Evolutionary conservation across 2,113 vertebrate species (phyloP).

Genomic region (Hassar affinis): DNA sequence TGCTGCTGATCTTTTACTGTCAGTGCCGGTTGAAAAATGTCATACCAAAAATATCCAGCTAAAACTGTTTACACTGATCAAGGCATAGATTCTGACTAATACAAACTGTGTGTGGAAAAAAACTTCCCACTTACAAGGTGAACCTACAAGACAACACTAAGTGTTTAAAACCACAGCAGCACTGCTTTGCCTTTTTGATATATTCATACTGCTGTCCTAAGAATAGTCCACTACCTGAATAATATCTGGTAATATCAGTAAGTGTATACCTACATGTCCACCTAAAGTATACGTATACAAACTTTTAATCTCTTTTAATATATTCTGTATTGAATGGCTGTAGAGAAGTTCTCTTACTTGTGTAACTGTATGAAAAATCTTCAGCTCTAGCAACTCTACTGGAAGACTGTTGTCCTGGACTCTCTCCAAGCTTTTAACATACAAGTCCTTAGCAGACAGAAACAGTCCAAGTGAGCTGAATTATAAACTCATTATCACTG

Average conservation of each 20-base stretch:
- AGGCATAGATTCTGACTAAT: background rate
- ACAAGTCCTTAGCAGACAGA: constrained; percentile 75
- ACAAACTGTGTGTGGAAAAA: background rate
- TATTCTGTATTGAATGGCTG: background rate
- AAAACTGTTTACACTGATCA: background rate
- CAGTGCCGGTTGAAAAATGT: background rate
- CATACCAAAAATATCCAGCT: background rate
- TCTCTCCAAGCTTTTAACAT: constrained; percentile 78
- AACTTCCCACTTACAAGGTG: background rate
- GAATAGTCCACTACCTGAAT: background rate
- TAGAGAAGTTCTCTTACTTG: constrained; percentile 72
- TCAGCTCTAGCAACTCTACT: constrained; percentile 81
- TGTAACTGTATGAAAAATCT: constrained; percentile 74
- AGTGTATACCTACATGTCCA: background rate
- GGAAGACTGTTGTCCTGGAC: constrained; percentile 78
- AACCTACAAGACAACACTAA: background rate
- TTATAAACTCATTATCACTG: background rate
- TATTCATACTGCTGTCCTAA: background rate
- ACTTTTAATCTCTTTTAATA: background rate
- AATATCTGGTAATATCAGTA: background rate
- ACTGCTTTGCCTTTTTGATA: background rate
- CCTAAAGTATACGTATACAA: too few species aligned
- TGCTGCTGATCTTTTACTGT: background rate
- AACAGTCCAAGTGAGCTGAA: background rate
- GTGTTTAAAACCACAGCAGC: background rate